These are phyloP conservation scores for Malurus leucopterus DNA, from an alignment of 2,797 vertebrate genomes.

Conservation along the genomic window DNA sequence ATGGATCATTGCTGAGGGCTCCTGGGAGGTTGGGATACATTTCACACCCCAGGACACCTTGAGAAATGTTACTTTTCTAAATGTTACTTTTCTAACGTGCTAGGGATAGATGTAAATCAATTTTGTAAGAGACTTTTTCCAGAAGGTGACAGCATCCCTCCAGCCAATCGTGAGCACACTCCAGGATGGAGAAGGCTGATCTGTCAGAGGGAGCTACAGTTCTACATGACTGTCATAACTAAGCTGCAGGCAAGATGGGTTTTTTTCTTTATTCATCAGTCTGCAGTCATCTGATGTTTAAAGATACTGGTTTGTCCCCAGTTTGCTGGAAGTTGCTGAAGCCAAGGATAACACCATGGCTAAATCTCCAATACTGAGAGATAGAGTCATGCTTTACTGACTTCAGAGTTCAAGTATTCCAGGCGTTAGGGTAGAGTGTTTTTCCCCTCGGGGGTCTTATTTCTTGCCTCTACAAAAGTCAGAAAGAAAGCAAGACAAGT, in stretches of 20 bases:
- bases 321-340: neutral
- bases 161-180: neutral
- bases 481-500: conserved; percentile 36
- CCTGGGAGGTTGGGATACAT: neutral
- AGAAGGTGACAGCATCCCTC: neutral
- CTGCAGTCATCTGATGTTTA: neutral
- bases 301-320: conserved; percentile 22
- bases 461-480: conserved; percentile 27
- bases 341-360: conserved; percentile 40
- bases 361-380: conserved; percentile 34
- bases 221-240: neutral
- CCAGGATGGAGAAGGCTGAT: neutral
- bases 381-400: conserved; percentile 22
- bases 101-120: neutral
- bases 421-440: neutral
- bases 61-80: neutral
- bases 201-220: neutral
- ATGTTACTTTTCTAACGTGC: neutral
- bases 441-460: conserved; percentile 16
- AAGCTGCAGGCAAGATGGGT: neutral
- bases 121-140: neutral
- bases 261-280: neutral
- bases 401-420: conserved; percentile 47
- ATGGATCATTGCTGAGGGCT: neutral
- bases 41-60: neutral